These are phyloP conservation scores for Macrophya annulata DNA, from an alignment of 2,888 invertebrate genomes.

Conservation along the genomic window DNA sequence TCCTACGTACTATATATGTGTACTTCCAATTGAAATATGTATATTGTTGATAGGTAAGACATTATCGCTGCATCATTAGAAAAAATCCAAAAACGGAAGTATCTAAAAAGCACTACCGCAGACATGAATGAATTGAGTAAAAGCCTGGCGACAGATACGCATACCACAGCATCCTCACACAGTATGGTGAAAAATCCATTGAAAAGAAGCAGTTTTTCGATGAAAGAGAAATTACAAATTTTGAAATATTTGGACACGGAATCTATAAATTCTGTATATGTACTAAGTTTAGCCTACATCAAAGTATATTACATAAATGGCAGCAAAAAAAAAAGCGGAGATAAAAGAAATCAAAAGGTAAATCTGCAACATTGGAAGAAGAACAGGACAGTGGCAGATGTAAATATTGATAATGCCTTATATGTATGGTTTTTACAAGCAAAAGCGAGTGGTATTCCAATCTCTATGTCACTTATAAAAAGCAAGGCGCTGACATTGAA, in stretches of 20 bases:
- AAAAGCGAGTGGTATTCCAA: background rate
- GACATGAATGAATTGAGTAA: background rate
- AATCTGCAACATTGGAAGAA: background rate
- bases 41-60: background rate
- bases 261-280: conserved; percentile 9
- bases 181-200: background rate
- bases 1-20: no score
- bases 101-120: background rate
- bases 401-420: background rate
- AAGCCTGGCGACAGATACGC: background rate
- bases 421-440: conserved; percentile 8
- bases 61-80: background rate
- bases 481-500: conserved; percentile 26
- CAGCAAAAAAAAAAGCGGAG: background rate
- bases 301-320: conserved; percentile 14
- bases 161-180: background rate
- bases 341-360: background rate
- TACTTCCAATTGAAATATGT: background rate
- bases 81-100: background rate
- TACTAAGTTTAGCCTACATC: background rate
- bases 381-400: background rate
- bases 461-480: background rate
- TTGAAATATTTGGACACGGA: conserved; percentile 2
- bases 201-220: background rate
- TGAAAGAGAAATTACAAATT: conserved; percentile 8